Conservation (phyloP, 2,797 vertebrate genomes). For the Crax fasciolata region DNA sequence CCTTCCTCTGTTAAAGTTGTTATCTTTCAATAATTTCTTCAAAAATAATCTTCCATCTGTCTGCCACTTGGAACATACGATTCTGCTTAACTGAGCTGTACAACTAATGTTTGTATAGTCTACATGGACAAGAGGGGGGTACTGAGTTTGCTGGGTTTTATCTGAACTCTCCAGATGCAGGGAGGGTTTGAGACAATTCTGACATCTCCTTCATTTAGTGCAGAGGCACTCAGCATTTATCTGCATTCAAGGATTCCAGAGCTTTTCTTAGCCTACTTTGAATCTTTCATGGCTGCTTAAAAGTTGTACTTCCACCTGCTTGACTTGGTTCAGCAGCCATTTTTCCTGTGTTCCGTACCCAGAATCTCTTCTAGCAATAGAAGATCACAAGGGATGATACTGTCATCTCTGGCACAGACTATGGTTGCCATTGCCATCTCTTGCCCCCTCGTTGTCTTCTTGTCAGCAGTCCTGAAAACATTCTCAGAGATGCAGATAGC, state of each 20-base stretch:
- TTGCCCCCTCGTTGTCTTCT: not conserved
- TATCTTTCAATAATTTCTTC: conserved; percentile 22
- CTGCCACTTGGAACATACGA: conserved; percentile 66
- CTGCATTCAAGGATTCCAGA: not conserved
- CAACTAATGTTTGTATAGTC: conserved; percentile 36
- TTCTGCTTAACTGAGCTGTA: conserved; percentile 41
- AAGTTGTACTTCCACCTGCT: not conserved
- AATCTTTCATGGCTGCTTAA: not conserved
- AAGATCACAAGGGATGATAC: not conserved
- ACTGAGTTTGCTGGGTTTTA: conserved; percentile 6
- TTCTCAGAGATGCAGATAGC: not conserved
- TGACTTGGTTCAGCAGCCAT: not conserved
- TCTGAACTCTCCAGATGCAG: not conserved
- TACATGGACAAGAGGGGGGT: conserved; percentile 27
- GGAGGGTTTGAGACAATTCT: not conserved
- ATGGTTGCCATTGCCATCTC: not conserved
- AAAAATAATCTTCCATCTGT: conserved; percentile 71
- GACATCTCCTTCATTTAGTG: not conserved
- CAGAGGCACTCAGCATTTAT: not conserved
- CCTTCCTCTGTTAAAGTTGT: conserved; percentile 43
- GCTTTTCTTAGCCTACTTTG: not conserved
- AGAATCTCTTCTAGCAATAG: not conserved
- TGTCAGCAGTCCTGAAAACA: not conserved
- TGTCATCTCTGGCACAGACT: not conserved
- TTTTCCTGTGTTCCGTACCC: not conserved